Conservation (phyloP, 2,113 vertebrate species). For the Anoplopoma fimbria region DNA sequence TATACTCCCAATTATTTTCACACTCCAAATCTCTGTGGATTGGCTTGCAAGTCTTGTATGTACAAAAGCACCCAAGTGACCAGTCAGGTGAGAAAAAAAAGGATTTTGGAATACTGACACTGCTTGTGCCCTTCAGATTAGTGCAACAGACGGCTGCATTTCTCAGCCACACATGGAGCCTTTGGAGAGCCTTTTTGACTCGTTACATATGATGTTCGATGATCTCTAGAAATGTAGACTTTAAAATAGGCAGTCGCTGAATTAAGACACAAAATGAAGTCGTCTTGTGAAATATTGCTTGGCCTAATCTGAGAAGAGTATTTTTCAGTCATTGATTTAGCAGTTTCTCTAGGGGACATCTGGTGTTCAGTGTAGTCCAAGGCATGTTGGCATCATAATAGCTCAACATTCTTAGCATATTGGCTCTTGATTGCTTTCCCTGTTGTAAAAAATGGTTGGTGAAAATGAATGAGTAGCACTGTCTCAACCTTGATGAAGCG, state of each 20-base stretch:
- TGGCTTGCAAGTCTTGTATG: not conserved
- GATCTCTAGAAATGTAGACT: not conserved
- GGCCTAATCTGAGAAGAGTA: not conserved
- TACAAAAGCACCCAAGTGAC: conserved; percentile 15
- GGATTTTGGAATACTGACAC: conserved; percentile 6
- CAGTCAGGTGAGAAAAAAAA: not conserved
- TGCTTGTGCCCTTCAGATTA: conserved; percentile 20
- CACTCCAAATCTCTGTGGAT: not conserved
- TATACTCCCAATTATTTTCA: not conserved
- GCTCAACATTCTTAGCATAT: conserved; percentile 44
- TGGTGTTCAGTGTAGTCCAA: conserved; percentile 57
- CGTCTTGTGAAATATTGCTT: not conserved
- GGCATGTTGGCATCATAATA: conserved; percentile 49
- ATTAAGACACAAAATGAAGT: not conserved
- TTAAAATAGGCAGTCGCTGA: not conserved
- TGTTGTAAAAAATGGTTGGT: conserved; percentile 30
- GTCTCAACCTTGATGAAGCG: conserved; percentile 26
- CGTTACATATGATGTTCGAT: not conserved
- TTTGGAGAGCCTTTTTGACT: not conserved
- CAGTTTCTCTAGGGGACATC: conserved; percentile 49
- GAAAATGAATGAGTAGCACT: conserved; percentile 32
- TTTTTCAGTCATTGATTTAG: conserved; percentile 37
- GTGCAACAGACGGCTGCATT: conserved; percentile 9
- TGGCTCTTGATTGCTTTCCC: conserved; percentile 46
- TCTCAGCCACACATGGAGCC: not conserved